Evolutionary conservation across 2,888 invertebrate genomes (phyloP), one percentile per base, ranked within the genome.

Genomic region (Ischnura elegans): DNA sequence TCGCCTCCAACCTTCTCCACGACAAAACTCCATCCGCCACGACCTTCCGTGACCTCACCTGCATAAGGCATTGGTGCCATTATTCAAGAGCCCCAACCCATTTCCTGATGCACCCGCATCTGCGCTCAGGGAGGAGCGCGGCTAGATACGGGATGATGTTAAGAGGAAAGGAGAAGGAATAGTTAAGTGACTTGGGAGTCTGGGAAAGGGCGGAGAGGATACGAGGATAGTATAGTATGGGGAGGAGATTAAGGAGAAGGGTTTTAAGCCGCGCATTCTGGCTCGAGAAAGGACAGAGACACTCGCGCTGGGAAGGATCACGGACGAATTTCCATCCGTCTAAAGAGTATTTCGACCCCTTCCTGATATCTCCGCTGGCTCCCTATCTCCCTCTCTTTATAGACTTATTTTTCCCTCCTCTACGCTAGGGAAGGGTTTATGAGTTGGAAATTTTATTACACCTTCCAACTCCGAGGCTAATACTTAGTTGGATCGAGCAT

Each of bases 81-180:
- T 61, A 61, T 90, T 90, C 61, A 66, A 55, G n/a, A 42, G 55
- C 43, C 61, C n/a, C 76, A 36, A 36, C 43, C 86, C 86, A 86
- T 46, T 61, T 90, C 90, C 61, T 55, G 90, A 90, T 90, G 90
- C 87, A 87, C 87, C 87, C 87, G 87, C 90, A 90, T 90, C 76
- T 76, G 36, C 36, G 76, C 76, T 76, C 29, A 13, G 76, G 76
- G 76, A 51, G 51, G n/a, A 21, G 6, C 61, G 87, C 87, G 61
- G n/a, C 16, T 13, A n/a, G 90, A 87, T n/a, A 87, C 21, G 0
- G 61, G 66, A 29, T n/a, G 66, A 29, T 21, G 16, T 55, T 47
- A 21, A 21, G 21, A 21, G 61, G 25, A 76, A 3, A 36, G 76
- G 13, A 76, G 36, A 10, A 36, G 76, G 25, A 76, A 13, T 29